Conservation (phyloP, 2,113 vertebrate genomes). For the Brachyhypopomus occidentalis region DNA sequence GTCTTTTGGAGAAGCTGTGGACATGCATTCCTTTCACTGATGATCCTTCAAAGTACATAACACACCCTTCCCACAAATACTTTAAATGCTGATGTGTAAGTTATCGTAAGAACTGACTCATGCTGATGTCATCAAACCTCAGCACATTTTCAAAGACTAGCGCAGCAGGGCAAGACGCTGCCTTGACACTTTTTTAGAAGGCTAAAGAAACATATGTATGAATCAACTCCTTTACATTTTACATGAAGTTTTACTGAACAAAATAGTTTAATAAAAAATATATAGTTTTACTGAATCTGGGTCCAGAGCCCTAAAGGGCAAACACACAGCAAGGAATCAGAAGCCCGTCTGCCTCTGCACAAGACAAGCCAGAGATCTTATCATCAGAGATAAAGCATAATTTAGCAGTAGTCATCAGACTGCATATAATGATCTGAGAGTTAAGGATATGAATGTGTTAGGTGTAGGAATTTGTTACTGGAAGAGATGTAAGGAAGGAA, state of each 20-base stretch:
- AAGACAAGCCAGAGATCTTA: too few relatives aligned
- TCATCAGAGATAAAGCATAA: too few relatives aligned
- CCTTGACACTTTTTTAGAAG: neutral
- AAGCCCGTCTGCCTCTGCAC: too few relatives aligned
- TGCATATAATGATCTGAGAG: too few relatives aligned
- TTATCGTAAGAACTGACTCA: conserved; percentile 54
- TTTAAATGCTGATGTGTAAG: conserved; percentile 47
- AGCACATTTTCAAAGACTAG: conserved; percentile 26
- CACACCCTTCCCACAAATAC: neutral
- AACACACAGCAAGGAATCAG: too few relatives aligned
- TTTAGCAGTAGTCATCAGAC: too few relatives aligned
- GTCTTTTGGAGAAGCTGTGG: neutral
- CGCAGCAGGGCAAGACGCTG: neutral
- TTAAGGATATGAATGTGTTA: too few relatives aligned
- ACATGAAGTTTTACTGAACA: neutral
- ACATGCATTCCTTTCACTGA: conserved; percentile 24
- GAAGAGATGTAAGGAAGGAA: too few relatives aligned
- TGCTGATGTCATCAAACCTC: conserved; percentile 56
- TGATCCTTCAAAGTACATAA: conserved; percentile 24
- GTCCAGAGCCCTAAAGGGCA: too few relatives aligned
- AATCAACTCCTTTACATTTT: neutral
- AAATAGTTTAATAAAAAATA: too few relatives aligned
- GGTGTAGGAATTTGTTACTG: too few relatives aligned
- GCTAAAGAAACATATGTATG: conserved; percentile 47
- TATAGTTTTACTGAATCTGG: too few relatives aligned